phyloP scores from a whole-genome alignment of 2,888 invertebrate genomes.

The Drosophila borborema region DNA sequence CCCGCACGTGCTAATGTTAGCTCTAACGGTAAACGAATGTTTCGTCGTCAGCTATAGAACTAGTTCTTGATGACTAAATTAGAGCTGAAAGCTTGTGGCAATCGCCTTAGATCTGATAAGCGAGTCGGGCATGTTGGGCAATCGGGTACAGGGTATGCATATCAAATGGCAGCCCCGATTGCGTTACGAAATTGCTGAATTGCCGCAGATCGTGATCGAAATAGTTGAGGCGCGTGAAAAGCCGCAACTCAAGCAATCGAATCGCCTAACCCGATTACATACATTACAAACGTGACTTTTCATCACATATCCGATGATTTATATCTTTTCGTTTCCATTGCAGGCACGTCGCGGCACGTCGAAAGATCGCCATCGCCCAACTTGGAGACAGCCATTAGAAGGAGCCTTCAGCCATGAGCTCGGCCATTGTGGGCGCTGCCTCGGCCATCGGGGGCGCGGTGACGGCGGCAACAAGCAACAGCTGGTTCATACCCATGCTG shows the following conservation, averaged over 20 bases:
- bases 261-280: slow-evolving; percentile 61
- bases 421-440: slow-evolving; percentile 88
- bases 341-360: slow-evolving; percentile 53
- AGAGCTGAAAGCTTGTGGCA: neutral
- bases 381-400: neutral
- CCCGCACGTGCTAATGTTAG: slow-evolving; percentile 5
- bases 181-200: slow-evolving; percentile 62
- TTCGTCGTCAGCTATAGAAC: neutral
- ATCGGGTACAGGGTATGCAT: slow-evolving; percentile 33
- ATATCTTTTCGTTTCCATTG: slow-evolving; percentile 28
- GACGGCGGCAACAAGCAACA: slow-evolving; percentile 89
- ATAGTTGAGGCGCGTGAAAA: slow-evolving; percentile 63
- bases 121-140: slow-evolving; percentile 23
- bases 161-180: slow-evolving; percentile 23
- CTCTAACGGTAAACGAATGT: slow-evolving; percentile 4
- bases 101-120: slow-evolving; percentile 31
- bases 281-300: slow-evolving; percentile 49
- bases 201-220: slow-evolving; percentile 56
- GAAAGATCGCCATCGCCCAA: slow-evolving; percentile 15
- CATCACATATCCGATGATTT: slow-evolving; percentile 23
- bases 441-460: slow-evolving; percentile 90
- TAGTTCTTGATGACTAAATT: slow-evolving; percentile 7
- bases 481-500: slow-evolving; percentile 93
- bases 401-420: slow-evolving; percentile 87
- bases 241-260: slow-evolving; percentile 15